Percentiles rank a stretch among this genome's conserved stretches.
phyloP scores from a whole-genome alignment of 2,797 vertebrate species.

The Crocodylus rhombifer region DNA sequence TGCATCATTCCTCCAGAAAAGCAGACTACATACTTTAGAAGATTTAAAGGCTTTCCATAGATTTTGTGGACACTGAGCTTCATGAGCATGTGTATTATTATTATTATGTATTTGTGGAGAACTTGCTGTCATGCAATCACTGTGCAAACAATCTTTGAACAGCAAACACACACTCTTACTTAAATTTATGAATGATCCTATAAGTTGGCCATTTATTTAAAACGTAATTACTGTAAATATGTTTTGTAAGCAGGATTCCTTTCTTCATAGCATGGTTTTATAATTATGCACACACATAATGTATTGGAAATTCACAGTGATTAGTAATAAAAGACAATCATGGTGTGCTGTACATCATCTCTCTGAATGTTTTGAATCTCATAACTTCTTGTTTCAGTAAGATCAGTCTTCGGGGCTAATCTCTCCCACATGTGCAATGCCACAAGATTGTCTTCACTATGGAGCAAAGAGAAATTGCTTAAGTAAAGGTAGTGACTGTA shows the following conservation, averaged over 20 bases:
- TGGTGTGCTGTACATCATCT: background rate
- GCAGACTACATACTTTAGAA: background rate
- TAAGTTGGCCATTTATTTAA: background rate
- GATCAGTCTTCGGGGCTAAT: constrained; percentile 63
- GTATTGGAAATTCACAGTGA: constrained; percentile 32
- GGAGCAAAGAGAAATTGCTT: constrained; percentile 71
- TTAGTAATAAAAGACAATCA: constrained; percentile 41
- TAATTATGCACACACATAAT: background rate
- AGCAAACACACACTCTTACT: background rate
- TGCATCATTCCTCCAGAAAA: background rate
- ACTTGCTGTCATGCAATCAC: background rate
- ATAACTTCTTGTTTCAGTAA: constrained; percentile 45
- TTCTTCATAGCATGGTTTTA: background rate
- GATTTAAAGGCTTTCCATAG: background rate
- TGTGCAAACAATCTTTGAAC: background rate
- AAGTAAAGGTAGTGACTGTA: constrained; percentile 71
- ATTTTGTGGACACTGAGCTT: background rate
- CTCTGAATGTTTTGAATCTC: constrained; percentile 46
- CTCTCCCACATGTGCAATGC: constrained; percentile 65
- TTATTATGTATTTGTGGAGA: background rate
- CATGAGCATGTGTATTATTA: background rate
- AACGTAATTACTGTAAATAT: background rate
- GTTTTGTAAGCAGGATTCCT: background rate
- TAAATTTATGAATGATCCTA: background rate
- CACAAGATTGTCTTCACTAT: constrained; percentile 62